Percentiles rank a stretch among this genome's conserved stretches.
These are phyloP conservation scores for Vanessa tameamea DNA, from an alignment of 1,140 invertebrate genomes.

Conservation along the genomic window DNA sequence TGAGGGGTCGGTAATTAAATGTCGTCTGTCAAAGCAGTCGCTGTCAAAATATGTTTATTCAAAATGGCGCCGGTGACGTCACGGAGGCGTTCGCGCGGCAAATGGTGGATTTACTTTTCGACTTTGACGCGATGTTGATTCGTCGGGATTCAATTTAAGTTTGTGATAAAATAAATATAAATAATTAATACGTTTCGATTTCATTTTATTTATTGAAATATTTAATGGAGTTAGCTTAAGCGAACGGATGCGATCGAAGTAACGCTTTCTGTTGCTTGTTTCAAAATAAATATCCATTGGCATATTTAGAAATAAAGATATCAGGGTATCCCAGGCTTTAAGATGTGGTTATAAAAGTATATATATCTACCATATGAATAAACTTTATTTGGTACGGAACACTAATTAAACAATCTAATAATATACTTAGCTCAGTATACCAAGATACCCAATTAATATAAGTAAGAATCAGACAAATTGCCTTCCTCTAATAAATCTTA, in stretches of 20 bases:
- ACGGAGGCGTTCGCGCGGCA: constrained; percentile 15
- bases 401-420: not conserved
- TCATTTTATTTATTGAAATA: not conserved
- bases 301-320: too few relatives aligned
- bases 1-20: constrained; percentile 78
- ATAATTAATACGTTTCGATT: not conserved
- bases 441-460: not conserved
- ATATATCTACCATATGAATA: too few relatives aligned
- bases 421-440: not conserved
- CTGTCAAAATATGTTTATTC: constrained; percentile 68
- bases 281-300: too few relatives aligned
- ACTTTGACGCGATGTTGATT: constrained; percentile 33
- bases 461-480: constrained; percentile 15
- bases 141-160: constrained; percentile 9
- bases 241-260: too few relatives aligned
- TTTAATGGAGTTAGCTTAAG: not conserved
- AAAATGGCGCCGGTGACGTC: constrained; percentile 56
- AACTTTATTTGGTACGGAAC: not conserved
- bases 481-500: constrained; percentile 20
- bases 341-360: too few relatives aligned
- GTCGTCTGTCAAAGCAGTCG: constrained; percentile 72
- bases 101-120: constrained; percentile 10
- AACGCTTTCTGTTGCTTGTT: too few relatives aligned
- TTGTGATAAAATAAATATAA: constrained; percentile 13
- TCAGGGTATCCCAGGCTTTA: too few relatives aligned